Base-by-base conservation (phyloP, 1,140 invertebrate genomes). In the Drosophila sproati region DNA sequence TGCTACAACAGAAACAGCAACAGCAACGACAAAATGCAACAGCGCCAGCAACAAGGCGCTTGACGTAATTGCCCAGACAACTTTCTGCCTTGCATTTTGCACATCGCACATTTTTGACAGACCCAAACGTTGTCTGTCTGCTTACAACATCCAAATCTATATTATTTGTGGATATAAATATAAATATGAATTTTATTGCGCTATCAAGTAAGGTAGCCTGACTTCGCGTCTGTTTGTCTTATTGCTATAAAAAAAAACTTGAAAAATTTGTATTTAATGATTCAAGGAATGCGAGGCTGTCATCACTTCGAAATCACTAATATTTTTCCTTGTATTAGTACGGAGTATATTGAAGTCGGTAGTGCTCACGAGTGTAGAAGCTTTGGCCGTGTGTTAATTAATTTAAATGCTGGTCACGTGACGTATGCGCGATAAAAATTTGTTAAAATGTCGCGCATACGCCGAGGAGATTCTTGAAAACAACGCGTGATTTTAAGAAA, bases 41-140 rank as follows among this genome's bases (percentile, higher is more conserved):
- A 41, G 31, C 29, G 20, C 29, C n/a, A n/a, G 60, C 68, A 72
- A 76, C 73, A 86, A 87, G 82, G 68, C 83, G 87, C 83, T 87
- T 87, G 83, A 88, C 85, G 85, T 80, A 88, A 88, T 88, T 88
- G 80, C 74, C 77, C 77, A 80, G 77, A 76, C 73, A 77, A 63
- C 41, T 63, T 80, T 63, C 60, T 74, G 71, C 61, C 60, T 70
- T 74, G 66, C 64, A 67, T 48, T 51, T 57, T 39, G 41, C 51
- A 51, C 51, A 12, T 73, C 37, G 41, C 52, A 35, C 60, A 48
- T 63, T 66, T 76, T 66, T 76, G 68, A 72, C 73, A 72, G 47
- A n/a, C 37, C 59, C 29, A 61, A 60, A 61, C 45, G 6, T 4
- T n/a, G 39, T 43, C 10, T 43, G 56, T 41, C 45, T 60, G 35